Conservation (phyloP, 1,140 invertebrate genomes). For the Neoseiulus cucumeris region DNA sequence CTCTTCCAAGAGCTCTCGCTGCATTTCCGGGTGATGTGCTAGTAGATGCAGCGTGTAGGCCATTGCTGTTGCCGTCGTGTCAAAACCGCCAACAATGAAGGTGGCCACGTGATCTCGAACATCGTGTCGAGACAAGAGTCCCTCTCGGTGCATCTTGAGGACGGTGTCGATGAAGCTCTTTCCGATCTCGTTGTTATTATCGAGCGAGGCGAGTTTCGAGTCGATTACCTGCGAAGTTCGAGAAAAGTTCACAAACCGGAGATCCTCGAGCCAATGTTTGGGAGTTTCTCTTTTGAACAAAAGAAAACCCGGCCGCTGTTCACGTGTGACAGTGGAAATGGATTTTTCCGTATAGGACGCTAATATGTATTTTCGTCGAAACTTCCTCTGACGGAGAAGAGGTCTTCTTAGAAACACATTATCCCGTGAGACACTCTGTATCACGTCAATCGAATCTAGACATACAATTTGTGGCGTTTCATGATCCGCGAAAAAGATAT, state of each 20-base stretch:
- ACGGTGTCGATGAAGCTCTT: slow-evolving; percentile 3
- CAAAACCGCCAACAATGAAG: background rate
- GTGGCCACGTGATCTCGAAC: slow-evolving; percentile 4
- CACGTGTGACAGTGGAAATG: background rate
- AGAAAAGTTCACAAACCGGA: too few relatives aligned
- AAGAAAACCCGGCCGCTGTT: too few relatives aligned
- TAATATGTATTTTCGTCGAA: too few relatives aligned
- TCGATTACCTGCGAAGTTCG: slow-evolving; percentile 2
- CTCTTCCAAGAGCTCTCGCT: background rate
- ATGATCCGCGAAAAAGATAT: too few relatives aligned
- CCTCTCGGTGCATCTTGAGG: background rate
- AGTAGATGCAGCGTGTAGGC: background rate
- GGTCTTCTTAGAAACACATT: too few relatives aligned
- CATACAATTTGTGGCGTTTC: too few relatives aligned
- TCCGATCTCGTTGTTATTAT: background rate
- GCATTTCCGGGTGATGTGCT: background rate
- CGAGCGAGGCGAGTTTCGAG: background rate
- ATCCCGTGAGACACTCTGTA: too few relatives aligned
- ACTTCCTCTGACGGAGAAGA: too few relatives aligned
- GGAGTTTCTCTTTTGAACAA: too few relatives aligned
- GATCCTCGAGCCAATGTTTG: too few relatives aligned
- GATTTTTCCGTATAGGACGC: too few relatives aligned
- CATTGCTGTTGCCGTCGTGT: background rate
- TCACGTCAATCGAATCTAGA: too few relatives aligned
- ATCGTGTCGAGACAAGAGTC: background rate